Conservation (phyloP, 2,113 vertebrate genomes). For the Irena cyanogastra region DNA sequence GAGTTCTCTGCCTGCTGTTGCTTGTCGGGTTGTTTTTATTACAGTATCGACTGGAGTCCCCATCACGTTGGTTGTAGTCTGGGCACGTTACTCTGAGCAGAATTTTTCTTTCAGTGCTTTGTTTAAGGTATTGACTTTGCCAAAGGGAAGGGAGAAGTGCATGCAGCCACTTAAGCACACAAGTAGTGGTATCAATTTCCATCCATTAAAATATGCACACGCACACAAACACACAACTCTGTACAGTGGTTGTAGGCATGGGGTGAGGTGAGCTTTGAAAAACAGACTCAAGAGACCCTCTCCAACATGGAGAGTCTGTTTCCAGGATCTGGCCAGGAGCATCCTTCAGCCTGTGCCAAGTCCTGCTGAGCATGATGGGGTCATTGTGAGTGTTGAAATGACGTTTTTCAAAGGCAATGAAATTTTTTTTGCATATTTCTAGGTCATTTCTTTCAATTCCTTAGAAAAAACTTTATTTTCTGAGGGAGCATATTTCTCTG, state of each 20-base stretch:
- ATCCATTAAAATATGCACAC: neutral
- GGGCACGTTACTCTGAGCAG: neutral
- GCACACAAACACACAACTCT: accelerated
- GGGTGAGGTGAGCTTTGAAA: neutral
- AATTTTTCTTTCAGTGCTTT: neutral
- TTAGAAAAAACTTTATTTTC: neutral
- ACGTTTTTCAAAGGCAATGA: neutral
- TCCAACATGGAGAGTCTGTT: neutral
- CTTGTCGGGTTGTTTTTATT: neutral
- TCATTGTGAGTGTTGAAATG: neutral
- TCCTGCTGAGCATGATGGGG: neutral
- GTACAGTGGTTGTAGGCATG: neutral
- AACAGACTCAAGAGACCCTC: neutral
- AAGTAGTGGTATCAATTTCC: neutral
- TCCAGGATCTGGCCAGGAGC: neutral
- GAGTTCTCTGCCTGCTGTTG: neutral
- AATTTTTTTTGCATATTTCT: neutral
- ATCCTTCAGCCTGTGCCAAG: neutral
- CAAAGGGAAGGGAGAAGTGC: neutral
- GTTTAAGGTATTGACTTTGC: conserved; percentile 19
- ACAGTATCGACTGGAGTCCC: neutral
- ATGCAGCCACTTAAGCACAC: neutral
- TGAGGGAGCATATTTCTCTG: neutral
- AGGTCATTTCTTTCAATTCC: neutral
- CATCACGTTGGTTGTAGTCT: neutral